Conservation (phyloP, 2,113 vertebrate species). For the Salvelinus fontinalis region DNA sequence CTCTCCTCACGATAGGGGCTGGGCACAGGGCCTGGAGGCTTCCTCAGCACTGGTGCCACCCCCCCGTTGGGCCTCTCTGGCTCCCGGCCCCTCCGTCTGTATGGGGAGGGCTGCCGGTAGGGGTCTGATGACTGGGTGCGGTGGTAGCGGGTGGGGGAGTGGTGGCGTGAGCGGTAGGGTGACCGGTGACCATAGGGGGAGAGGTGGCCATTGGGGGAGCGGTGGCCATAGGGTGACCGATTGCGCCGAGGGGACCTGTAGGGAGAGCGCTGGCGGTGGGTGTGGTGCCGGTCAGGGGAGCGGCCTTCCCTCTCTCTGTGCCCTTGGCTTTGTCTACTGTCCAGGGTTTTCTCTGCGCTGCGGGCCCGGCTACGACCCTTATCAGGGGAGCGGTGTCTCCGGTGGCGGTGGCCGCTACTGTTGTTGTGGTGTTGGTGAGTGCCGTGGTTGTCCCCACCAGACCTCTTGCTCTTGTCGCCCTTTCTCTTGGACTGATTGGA, state of each 20-base stretch:
- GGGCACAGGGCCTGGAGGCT: conserved; percentile 38
- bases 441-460: conserved; percentile 59
- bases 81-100: conserved; percentile 67
- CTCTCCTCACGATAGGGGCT: conserved; percentile 53
- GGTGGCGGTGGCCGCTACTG: conserved; percentile 64
- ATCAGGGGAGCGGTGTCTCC: conserved; percentile 76
- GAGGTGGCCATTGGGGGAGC: conserved; percentile 67
- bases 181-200: conserved; percentile 77
- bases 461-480: conserved; percentile 61
- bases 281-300: conserved; percentile 77
- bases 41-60: conserved; percentile 57
- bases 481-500: conserved; percentile 51
- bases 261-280: conserved; percentile 61
- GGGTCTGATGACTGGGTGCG: conserved; percentile 60
- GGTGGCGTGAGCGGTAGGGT: conserved; percentile 71
- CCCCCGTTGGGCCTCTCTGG: conserved; percentile 74
- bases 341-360: conserved; percentile 86
- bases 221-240: conserved; percentile 62
- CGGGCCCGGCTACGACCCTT: conserved; percentile 78
- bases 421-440: conserved; percentile 32
- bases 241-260: conserved; percentile 57
- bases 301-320: conserved; percentile 66
- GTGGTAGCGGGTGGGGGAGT: conserved; percentile 75
- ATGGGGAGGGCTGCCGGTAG: conserved; percentile 68
- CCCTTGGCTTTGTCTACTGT: conserved; percentile 61